Percentiles rank a stretch among this genome's conserved stretches.
Evolutionary conservation across 2,113 vertebrate genomes (phyloP).

Genomic region (Centropristis striata): DNA sequence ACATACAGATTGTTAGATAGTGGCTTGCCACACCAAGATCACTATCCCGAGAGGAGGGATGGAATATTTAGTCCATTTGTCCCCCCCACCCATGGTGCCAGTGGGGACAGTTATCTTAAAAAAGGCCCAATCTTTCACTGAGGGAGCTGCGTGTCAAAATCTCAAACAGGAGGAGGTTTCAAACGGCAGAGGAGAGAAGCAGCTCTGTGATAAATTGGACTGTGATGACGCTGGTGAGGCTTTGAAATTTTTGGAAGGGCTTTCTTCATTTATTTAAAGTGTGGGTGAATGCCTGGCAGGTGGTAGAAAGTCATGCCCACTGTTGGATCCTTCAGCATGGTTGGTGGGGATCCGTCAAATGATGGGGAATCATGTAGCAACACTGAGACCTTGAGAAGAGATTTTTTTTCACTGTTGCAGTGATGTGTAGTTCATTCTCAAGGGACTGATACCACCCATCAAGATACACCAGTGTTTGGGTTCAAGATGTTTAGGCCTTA

Average conservation of each 20-base stretch:
- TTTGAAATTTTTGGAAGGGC: background rate
- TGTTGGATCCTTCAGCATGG: background rate
- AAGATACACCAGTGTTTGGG: background rate
- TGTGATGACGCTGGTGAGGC: background rate
- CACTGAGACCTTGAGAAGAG: too few relatives aligned
- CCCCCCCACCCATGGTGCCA: background rate
- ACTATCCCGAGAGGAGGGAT: conserved; percentile 23
- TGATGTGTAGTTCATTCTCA: background rate
- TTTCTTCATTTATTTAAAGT: background rate
- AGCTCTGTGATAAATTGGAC: background rate
- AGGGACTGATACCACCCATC: background rate
- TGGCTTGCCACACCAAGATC: background rate
- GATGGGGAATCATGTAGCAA: background rate
- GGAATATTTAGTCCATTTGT: conserved; percentile 40
- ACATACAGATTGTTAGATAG: conserved; percentile 25
- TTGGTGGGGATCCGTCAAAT: background rate
- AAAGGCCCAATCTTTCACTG: background rate
- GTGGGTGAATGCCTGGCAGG: background rate
- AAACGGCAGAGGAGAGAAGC: background rate
- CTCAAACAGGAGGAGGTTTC: background rate
- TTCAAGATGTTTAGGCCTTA: background rate
- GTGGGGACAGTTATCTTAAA: conserved; percentile 1
- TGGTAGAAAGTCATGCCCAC: background rate
- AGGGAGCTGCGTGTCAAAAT: background rate
- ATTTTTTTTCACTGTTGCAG: background rate